A percentile compares a stretch with the other conserved stretches of the same genome.
Evolutionary conservation across 2,888 invertebrate species (phyloP).

Genomic region (Eucriotettix oculatus): DNA sequence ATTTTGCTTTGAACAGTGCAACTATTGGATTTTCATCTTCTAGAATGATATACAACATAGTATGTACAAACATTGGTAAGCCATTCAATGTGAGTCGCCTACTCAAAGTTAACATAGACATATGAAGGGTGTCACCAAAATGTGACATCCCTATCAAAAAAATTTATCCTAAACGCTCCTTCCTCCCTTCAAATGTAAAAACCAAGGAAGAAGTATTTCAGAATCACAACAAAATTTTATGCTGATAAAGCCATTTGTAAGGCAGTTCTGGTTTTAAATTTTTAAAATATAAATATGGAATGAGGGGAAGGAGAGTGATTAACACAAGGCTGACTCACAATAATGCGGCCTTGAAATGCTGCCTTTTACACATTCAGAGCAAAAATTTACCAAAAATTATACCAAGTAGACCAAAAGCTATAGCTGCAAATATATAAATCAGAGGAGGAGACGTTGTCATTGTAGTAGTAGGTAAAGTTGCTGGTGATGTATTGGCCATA

Average conservation of each 20-base stretch:
- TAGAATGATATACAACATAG: conserved; percentile 12
- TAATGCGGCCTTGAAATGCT: conserved; percentile 4
- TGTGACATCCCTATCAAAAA: not conserved
- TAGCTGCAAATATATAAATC: conserved; percentile 45
- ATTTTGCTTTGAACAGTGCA: conserved; percentile 4
- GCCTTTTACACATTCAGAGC: conserved; percentile 42
- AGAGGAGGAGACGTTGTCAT: conserved; percentile 37
- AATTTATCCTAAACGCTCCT: not conserved
- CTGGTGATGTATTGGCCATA: conserved; percentile 26
- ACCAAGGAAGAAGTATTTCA: too few relatives aligned
- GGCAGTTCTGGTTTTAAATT: too few relatives aligned
- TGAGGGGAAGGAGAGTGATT: conserved; percentile 7
- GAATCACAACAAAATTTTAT: too few relatives aligned
- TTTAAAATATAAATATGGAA: not conserved
- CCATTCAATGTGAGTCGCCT: conserved; percentile 14
- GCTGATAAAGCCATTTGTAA: not conserved
- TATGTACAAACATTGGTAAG: conserved; percentile 14
- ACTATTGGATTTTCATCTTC: conserved; percentile 7
- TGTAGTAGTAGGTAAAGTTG: conserved; percentile 38
- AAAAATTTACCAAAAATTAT: conserved; percentile 65
- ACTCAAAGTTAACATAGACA: conserved; percentile 6
- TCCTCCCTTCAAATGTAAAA: not conserved
- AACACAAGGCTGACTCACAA: conserved; percentile 10
- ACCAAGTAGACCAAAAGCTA: conserved; percentile 54
- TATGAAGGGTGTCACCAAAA: not conserved